Conservation (phyloP, 2,113 vertebrate genomes). For the Spheniscus mendiculus region DNA sequence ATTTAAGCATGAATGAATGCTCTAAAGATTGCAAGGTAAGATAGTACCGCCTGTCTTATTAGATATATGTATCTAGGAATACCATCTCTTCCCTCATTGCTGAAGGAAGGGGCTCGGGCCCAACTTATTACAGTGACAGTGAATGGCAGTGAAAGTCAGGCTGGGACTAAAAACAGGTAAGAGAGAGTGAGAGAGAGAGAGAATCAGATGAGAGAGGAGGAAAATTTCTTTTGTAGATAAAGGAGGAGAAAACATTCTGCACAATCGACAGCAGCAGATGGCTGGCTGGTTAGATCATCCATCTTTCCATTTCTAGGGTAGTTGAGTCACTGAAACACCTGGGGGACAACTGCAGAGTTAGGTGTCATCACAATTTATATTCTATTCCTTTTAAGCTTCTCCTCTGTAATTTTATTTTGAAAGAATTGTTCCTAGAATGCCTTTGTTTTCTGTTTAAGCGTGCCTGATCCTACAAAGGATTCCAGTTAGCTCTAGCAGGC, state of each 20-base stretch:
- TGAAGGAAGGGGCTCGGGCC: neutral
- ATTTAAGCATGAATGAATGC: neutral
- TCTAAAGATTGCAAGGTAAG: neutral
- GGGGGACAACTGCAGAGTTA: neutral
- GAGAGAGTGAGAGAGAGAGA: neutral
- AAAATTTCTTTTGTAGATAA: neutral
- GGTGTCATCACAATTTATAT: neutral
- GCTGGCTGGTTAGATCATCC: neutral
- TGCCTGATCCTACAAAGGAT: neutral
- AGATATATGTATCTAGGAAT: neutral
- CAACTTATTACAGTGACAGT: neutral
- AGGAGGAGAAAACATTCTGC: neutral
- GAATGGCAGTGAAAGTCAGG: neutral
- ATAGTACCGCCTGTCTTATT: neutral
- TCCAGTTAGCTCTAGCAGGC: conserved; percentile 21
- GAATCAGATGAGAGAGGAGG: neutral
- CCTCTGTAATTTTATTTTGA: neutral
- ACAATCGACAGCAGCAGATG: neutral
- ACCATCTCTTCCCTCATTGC: neutral
- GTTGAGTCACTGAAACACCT: neutral
- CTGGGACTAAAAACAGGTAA: neutral
- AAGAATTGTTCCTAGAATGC: neutral
- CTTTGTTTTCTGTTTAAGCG: neutral
- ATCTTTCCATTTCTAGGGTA: neutral
- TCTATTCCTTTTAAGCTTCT: neutral